These are phyloP conservation scores for Stenoptilia bipunctidactyla DNA, from an alignment of 2,888 invertebrate genomes.

Conservation along the genomic window DNA sequence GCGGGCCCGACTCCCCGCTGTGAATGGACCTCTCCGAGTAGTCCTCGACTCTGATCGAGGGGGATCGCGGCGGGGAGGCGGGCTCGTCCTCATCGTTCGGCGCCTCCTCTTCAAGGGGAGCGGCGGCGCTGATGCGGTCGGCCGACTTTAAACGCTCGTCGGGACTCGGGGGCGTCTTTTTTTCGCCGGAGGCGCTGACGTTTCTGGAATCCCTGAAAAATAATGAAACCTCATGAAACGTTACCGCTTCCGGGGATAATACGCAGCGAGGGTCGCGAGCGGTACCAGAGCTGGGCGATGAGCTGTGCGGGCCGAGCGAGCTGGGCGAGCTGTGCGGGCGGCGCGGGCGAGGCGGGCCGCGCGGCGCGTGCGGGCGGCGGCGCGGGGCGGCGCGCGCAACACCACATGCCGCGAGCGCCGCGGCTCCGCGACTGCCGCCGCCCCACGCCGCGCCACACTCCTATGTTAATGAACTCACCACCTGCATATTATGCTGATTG, in stretches of 20 bases:
- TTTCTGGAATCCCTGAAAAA: conserved; percentile 54
- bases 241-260: conserved; percentile 13
- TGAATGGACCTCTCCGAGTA: conserved; percentile 35
- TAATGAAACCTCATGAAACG: neutral
- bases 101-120: conserved; percentile 19
- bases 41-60: conserved; percentile 47
- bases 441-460: conserved; percentile 18
- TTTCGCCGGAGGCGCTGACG: conserved; percentile 30
- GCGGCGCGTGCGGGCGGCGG: conserved; percentile 17
- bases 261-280: too few relatives aligned
- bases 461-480: conserved; percentile 45
- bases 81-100: conserved; percentile 18
- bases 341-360: conserved; percentile 47
- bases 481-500: conserved; percentile 51
- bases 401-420: conserved; percentile 36
- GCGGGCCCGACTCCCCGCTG: too few relatives aligned
- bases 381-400: conserved; percentile 22
- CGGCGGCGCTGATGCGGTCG: conserved; percentile 20
- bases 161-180: conserved; percentile 22
- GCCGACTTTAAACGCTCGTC: conserved; percentile 24
- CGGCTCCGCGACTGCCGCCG: conserved; percentile 45
- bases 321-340: conserved; percentile 53
- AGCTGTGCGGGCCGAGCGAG: too few relatives aligned
- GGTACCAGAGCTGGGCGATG: too few relatives aligned
- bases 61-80: conserved; percentile 30